Conservation (phyloP, 1,140 invertebrate species). For the Scaptomyza montana region DNA sequence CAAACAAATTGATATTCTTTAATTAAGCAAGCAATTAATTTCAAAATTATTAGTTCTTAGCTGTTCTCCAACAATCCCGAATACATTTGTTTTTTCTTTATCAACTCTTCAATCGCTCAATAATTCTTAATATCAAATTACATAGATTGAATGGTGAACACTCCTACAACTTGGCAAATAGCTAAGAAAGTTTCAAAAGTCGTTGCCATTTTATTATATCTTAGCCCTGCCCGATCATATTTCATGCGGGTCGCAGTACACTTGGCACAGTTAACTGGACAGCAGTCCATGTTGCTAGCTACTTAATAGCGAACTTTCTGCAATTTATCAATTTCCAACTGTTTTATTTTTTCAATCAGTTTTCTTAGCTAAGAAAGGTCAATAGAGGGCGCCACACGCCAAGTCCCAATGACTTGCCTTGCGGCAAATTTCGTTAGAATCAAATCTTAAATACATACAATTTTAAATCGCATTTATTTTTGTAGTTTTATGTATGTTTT, state of each 20-base stretch:
- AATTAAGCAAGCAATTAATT: neutral
- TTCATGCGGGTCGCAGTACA: conserved; percentile 46
- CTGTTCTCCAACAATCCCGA: neutral
- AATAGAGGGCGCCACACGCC: conserved; percentile 48
- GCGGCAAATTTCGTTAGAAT: conserved; percentile 36
- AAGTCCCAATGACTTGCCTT: conserved; percentile 10
- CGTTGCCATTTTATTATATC: conserved; percentile 12
- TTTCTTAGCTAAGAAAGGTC: conserved; percentile 31
- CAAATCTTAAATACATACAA: conserved; percentile 32
- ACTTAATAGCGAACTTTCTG: conserved; percentile 51
- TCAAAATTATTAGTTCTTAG: no score
- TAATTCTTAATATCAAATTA: conserved; percentile 20
- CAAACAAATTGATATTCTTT: neutral
- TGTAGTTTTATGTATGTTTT: conserved; percentile 4
- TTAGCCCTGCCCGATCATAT: conserved; percentile 43
- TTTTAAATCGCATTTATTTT: conserved; percentile 7
- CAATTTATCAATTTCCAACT: conserved; percentile 52
- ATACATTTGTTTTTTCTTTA: neutral
- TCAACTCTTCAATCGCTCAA: neutral
- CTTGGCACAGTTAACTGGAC: conserved; percentile 20
- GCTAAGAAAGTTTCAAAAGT: conserved; percentile 25
- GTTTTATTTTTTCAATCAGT: conserved; percentile 8
- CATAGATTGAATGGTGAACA: conserved; percentile 19
- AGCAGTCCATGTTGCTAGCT: conserved; percentile 12
- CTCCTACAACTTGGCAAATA: conserved; percentile 25